Evolutionary conservation across 1,140 invertebrate species (phyloP), one percentile per base, ranked within the genome.

Genomic region (Drosophila parvula): DNA sequence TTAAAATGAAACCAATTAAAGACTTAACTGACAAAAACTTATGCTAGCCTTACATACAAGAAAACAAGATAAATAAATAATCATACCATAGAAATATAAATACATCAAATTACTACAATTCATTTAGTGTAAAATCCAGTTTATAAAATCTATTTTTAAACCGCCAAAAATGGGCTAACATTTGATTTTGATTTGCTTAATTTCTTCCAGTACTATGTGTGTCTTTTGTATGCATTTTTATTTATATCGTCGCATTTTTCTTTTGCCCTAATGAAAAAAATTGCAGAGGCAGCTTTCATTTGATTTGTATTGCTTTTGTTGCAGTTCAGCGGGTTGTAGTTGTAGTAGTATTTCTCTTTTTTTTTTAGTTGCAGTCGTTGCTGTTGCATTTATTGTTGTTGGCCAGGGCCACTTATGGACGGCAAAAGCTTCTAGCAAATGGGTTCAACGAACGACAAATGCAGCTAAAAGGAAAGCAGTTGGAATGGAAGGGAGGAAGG

Each of bases 381-480:
- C 63, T 74, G 64, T 60, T 38, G 44, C 36, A 77, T 61, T 27
- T 61, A 63, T 43, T 76, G 45, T 62, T 83, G 69, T 79, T 85
- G 79, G 82, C 82, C 74, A 77, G 64, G 73, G 83, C 84, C 84
- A 89, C 83, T 88, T 88, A 82, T 89, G 78, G 78, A 76, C 78
- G 64, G 74, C 73, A 77, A 48, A 77, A 77, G 74, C 74, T 77
- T 77, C 77, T 67, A 65, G 74, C 74, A 70, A 64, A 51, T 62
- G 83, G 64, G 83, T 88, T 88, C 83, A 88, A 88, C 83, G 88
- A 88, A 81, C 83, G 80, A 71, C 80, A 88, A 86, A 78, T 78
- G 75, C 75, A 58, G 76, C 65, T 51, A 55, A 58, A 61, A 71
- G 53, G 59, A 64, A 44, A 56, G 32, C 50, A 22, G 50, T 12